A percentile compares a stretch with the other conserved stretches of the same genome.
phyloP scores from a whole-genome alignment of 2,113 vertebrate species.

The Bos javanicus region DNA sequence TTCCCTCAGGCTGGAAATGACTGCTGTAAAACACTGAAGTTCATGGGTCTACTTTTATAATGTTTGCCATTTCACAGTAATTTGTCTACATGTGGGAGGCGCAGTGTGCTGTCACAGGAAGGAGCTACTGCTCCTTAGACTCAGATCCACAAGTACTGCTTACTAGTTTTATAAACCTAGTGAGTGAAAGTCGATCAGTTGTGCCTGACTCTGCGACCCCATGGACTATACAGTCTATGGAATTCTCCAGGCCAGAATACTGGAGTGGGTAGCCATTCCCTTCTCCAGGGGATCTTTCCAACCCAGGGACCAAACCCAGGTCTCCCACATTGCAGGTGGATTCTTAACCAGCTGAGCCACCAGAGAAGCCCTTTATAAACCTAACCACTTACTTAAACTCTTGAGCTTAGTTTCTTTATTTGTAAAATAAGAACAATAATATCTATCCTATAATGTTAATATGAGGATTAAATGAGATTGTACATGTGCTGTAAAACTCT shows the following conservation, averaged over 20 bases:
- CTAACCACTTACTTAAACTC: not conserved
- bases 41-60: not conserved
- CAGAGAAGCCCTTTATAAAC: not conserved
- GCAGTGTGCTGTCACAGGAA: not conserved
- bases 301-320: not conserved
- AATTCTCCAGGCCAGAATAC: not conserved
- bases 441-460: not conserved
- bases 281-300: not conserved
- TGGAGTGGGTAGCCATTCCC: not conserved
- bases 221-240: not conserved
- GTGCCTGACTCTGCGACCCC: not conserved
- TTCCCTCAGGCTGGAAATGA: not conserved
- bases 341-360: not conserved
- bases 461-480: not conserved
- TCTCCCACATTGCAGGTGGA: not conserved
- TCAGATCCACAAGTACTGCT: not conserved
- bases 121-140: not conserved
- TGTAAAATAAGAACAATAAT: not conserved
- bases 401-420: not conserved
- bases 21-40: not conserved
- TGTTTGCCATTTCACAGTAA: not conserved
- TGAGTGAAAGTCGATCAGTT: not conserved
- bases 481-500: not conserved
- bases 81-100: not conserved
- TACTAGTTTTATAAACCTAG: not conserved